phyloP scores from a whole-genome alignment of 2,113 vertebrate genomes.

The Anguilla rostrata region DNA sequence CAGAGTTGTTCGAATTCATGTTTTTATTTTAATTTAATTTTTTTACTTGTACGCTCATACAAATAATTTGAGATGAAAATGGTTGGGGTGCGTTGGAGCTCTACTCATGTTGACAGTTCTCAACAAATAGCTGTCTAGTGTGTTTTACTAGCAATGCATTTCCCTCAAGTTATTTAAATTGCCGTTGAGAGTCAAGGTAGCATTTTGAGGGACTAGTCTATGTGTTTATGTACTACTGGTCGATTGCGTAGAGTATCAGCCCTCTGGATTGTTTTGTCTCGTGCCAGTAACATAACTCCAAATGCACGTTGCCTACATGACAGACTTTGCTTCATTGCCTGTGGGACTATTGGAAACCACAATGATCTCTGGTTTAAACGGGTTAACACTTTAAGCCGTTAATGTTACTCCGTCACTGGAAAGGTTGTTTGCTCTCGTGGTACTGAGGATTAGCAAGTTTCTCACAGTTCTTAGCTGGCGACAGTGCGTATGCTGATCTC shows the following conservation, averaged over 20 bases:
- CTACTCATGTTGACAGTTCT: not conserved
- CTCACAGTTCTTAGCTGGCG: conserved; percentile 4
- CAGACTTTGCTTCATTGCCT: not conserved
- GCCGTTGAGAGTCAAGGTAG: not conserved
- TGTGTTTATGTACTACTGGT: no score
- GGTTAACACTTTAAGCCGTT: not conserved
- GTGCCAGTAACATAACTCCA: no score
- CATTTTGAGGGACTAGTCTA: not conserved
- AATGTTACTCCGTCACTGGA: not conserved
- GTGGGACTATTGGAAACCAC: not conserved
- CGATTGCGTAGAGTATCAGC: no score
- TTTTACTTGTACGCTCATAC: not conserved
- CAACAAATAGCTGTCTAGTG: not conserved
- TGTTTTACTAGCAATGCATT: not conserved
- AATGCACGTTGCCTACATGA: no score
- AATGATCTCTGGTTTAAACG: not conserved
- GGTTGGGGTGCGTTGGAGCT: not conserved
- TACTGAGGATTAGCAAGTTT: not conserved
- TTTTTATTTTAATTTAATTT: not conserved
- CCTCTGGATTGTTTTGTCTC: no score
- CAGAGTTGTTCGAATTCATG: not conserved
- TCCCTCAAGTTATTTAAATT: not conserved
- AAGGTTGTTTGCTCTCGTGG: not conserved
- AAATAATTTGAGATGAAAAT: not conserved
- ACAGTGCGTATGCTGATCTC: not conserved